Evolutionary conservation across 2,113 vertebrate species (phyloP).

Genomic region (Suricata suricatta): DNA sequence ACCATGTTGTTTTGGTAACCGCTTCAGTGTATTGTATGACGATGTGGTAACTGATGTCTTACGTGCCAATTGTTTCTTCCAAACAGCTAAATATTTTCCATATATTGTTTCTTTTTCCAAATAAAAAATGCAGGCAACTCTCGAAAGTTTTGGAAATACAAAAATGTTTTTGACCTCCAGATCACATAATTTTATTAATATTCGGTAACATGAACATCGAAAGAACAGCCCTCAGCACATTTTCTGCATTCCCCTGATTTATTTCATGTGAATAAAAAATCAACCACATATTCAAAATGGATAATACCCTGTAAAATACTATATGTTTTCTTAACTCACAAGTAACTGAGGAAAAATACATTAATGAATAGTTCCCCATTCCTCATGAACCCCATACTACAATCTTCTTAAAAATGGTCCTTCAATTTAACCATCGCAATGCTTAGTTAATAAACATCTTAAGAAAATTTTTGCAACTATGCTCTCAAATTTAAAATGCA

Average conservation of each 20-base stretch:
- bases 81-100: constrained; percentile 69
- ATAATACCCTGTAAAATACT: constrained; percentile 14
- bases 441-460: background rate
- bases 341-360: constrained; percentile 26
- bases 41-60: constrained; percentile 52
- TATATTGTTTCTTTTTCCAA: constrained; percentile 55
- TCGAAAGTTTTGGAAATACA: constrained; percentile 53
- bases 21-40: constrained; percentile 28
- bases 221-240: constrained; percentile 55
- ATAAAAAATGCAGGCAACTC: constrained; percentile 13
- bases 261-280: constrained; percentile 54
- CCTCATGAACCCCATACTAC: background rate
- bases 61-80: constrained; percentile 50
- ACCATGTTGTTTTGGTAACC: constrained; percentile 57
- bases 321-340: background rate
- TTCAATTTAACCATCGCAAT: background rate
- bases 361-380: background rate
- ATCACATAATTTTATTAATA: constrained; percentile 72
- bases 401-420: background rate
- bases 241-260: constrained; percentile 41
- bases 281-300: background rate
- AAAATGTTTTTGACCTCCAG: constrained; percentile 22
- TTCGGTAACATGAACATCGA: constrained; percentile 42
- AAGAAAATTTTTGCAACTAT: background rate
- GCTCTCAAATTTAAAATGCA: background rate